phyloP scores from a whole-genome alignment of 2,888 invertebrate species.

The Cylindroiulus punctatus region DNA sequence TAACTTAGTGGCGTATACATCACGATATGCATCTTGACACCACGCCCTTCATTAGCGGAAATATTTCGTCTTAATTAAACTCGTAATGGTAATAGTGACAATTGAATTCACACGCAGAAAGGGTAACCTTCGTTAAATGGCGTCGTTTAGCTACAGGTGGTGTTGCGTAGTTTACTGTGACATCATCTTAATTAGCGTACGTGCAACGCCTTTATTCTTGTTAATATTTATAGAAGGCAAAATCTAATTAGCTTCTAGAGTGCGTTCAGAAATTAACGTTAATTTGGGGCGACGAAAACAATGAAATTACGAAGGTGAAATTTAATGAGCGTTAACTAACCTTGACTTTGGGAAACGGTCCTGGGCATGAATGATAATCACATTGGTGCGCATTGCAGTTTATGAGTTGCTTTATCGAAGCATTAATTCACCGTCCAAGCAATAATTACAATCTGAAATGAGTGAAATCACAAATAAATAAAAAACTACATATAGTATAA shows the following conservation, averaged over 20 bases:
- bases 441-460: neutral
- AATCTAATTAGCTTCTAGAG: neutral
- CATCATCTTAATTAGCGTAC: conserved; percentile 7
- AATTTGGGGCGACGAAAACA: conserved; percentile 9
- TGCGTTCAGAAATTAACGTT: neutral
- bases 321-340: conserved; percentile 50
- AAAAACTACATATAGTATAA: too few species aligned
- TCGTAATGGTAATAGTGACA: neutral
- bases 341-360: conserved; percentile 42
- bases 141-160: neutral
- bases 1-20: neutral
- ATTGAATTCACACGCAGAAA: neutral
- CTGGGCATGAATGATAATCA: conserved; percentile 33
- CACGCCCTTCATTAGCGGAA: conserved; percentile 1
- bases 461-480: neutral
- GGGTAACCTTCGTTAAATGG: neutral
- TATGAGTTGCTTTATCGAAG: neutral
- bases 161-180: neutral
- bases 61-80: neutral
- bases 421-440: neutral
- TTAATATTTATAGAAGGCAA: neutral
- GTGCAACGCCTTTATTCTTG: conserved; percentile 14
- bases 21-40: neutral
- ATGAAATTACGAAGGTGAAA: conserved; percentile 43
- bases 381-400: conserved; percentile 4